A percentile compares a stretch with the other conserved stretches of the same genome.
These are phyloP conservation scores for Simalia tracyae DNA, from an alignment of 2,797 vertebrate genomes.

Conservation along the genomic window DNA sequence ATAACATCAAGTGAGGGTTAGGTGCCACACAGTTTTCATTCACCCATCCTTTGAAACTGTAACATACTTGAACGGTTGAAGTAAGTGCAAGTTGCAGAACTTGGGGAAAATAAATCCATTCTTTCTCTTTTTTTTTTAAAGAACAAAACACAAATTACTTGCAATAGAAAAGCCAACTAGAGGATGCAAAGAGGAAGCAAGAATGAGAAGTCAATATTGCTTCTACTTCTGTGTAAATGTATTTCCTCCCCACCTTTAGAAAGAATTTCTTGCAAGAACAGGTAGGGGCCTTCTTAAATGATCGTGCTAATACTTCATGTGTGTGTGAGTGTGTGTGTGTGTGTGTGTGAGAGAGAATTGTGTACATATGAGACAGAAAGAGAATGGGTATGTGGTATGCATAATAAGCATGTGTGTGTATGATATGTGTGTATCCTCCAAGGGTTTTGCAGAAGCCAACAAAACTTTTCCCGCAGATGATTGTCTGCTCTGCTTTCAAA, in stretches of 20 bases:
- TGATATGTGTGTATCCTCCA: not conserved
- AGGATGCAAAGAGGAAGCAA: not conserved
- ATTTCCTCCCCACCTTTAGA: not conserved
- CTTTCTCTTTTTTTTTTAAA: not conserved
- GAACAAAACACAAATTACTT: not conserved
- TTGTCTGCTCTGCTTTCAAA: not conserved
- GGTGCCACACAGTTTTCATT: slow-evolving; percentile 54
- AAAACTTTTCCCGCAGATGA: not conserved
- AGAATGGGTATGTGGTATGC: not conserved
- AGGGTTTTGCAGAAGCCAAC: not conserved
- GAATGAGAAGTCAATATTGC: not conserved
- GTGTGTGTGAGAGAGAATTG: not conserved
- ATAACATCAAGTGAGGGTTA: slow-evolving; percentile 31
- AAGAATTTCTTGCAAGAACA: not conserved
- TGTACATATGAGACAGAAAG: not conserved
- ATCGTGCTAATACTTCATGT: not conserved
- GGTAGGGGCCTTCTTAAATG: not conserved
- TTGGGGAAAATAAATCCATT: slow-evolving; percentile 1
- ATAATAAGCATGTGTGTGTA: not conserved
- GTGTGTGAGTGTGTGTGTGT: no score
- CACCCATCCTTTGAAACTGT: slow-evolving; percentile 36
- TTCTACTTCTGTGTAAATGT: slow-evolving; percentile 6
- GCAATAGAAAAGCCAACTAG: slow-evolving; percentile 8
- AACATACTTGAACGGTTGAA: slow-evolving; percentile 20
- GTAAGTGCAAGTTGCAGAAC: slow-evolving; percentile 27